Evolutionary conservation across 2,113 vertebrate genomes (phyloP).

Genomic region (Xiphias gladius): DNA sequence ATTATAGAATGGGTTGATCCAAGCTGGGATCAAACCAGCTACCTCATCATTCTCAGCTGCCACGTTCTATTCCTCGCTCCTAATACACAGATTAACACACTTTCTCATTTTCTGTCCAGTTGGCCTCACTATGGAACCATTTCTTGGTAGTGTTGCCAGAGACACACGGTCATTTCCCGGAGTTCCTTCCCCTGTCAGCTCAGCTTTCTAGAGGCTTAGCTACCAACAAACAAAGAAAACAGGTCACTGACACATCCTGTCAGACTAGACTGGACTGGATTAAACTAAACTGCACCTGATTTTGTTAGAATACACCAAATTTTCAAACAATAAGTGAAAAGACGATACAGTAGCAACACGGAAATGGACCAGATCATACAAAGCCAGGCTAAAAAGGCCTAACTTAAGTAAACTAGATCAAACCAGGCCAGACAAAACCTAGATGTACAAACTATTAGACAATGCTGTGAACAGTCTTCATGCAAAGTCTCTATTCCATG

Average conservation of each 20-base stretch:
- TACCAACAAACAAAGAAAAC: conserved; percentile 49
- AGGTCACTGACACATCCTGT: conserved; percentile 38
- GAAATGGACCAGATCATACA: background rate
- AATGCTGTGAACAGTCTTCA: background rate
- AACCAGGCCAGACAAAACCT: background rate
- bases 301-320: background rate
- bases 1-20: conserved; percentile 9
- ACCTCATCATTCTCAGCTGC: conserved; percentile 1
- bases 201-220: conserved; percentile 35
- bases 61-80: background rate
- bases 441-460: background rate
- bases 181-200: conserved; percentile 56
- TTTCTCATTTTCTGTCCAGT: conserved; percentile 20
- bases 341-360: background rate
- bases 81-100: conserved; percentile 16
- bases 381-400: background rate
- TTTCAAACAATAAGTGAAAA: background rate
- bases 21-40: conserved; percentile 10
- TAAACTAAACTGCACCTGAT: conserved; percentile 8
- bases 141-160: conserved; percentile 63
- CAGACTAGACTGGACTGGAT: conserved; percentile 1
- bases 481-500: conserved; percentile 22
- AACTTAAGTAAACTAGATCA: conserved; percentile 1
- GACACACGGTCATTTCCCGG: conserved; percentile 68
- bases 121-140: conserved; percentile 53